Percentiles rank a stretch among this genome's conserved stretches.
Evolutionary conservation across 2,888 invertebrate genomes (phyloP).

Genomic region (Diaperis boleti): DNA sequence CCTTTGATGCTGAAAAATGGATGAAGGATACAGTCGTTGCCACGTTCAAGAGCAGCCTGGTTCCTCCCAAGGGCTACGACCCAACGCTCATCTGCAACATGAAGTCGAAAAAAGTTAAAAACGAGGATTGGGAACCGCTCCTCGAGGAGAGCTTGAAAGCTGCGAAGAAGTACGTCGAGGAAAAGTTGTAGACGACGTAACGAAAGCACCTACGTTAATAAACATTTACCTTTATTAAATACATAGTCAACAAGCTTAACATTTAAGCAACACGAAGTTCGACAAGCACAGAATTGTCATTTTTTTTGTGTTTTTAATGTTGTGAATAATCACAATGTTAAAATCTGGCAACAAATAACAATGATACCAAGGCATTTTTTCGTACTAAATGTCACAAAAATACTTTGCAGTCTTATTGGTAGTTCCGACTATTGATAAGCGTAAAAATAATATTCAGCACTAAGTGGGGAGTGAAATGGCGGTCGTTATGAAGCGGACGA

Average conservation of each 20-base stretch:
- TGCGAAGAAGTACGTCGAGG: conserved; percentile 70
- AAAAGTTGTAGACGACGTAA: conserved; percentile 53
- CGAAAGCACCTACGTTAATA: conserved; percentile 19
- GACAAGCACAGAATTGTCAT: conserved; percentile 44
- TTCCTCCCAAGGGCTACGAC: conserved; percentile 72
- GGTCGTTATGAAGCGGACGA: conserved; percentile 21
- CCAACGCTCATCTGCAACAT: conserved; percentile 74
- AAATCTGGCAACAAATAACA: conserved; percentile 38
- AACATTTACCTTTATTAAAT: conserved; percentile 52
- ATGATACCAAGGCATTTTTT: conserved; percentile 39
- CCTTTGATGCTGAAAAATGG: conserved; percentile 80
- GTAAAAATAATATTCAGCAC: conserved; percentile 29
- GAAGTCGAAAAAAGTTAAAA: conserved; percentile 73
- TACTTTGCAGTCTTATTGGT: conserved; percentile 47
- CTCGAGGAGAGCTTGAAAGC: conserved; percentile 72
- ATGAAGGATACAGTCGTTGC: conserved; percentile 71
- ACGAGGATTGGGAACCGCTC: conserved; percentile 72
- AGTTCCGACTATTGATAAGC: conserved; percentile 38
- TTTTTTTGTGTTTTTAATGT: conserved; percentile 31
- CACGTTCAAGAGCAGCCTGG: conserved; percentile 71
- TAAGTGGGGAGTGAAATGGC: conserved; percentile 13
- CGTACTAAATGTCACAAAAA: conserved; percentile 40
- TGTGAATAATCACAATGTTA: conserved; percentile 32
- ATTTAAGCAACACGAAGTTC: conserved; percentile 56
- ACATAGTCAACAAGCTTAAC: conserved; percentile 59